phyloP scores from a whole-genome alignment of 2,797 vertebrate genomes.

The Columba guinea region DNA sequence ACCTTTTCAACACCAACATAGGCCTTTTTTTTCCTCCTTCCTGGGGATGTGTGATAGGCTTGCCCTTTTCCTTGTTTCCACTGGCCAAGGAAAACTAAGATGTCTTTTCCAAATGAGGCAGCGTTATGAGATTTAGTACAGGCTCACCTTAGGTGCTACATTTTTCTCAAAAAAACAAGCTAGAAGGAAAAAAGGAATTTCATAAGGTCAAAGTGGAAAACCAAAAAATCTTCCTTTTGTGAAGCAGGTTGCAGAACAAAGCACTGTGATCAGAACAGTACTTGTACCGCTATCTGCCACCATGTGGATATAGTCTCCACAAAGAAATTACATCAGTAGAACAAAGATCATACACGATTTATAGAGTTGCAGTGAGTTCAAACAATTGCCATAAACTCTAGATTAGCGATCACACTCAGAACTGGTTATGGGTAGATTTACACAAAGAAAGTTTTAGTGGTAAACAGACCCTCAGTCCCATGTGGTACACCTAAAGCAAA shows the following conservation, averaged over 20 bases:
- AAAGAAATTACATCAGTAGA: neutral
- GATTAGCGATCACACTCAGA: neutral
- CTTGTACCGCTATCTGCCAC: neutral
- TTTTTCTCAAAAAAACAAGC: neutral
- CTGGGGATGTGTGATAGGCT: neutral
- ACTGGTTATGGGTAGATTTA: neutral
- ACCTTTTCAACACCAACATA: neutral
- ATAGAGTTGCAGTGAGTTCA: neutral
- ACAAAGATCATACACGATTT: neutral
- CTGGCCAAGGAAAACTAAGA: neutral
- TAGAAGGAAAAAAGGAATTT: neutral
- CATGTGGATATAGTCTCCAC: neutral
- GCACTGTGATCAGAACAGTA: neutral
- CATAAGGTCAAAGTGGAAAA: neutral
- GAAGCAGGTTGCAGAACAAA: neutral
- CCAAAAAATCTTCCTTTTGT: neutral
- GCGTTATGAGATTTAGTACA: neutral
- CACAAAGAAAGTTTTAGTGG: neutral
- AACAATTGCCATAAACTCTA: neutral
- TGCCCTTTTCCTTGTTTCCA: constrained; percentile 2
- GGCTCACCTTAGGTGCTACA: neutral
- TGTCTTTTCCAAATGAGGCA: neutral
- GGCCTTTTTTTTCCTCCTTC: neutral
- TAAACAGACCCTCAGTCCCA: neutral
- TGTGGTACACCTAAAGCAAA: neutral